Base-by-base conservation (phyloP, 2,113 vertebrate species). In the Ceuthmochares aereus region DNA sequence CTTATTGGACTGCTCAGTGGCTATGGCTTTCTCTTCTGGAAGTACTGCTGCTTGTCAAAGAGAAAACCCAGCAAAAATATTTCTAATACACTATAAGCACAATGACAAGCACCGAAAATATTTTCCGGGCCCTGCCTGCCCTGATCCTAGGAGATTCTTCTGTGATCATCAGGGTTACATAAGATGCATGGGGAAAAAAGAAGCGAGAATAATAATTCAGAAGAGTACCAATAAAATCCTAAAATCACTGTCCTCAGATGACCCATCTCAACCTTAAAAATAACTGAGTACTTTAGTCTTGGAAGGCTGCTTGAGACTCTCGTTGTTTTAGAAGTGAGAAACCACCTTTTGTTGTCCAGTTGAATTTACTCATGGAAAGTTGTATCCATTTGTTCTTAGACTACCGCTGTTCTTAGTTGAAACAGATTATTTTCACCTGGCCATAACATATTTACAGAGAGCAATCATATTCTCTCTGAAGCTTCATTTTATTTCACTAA, bases 61-160 rank as follows among this genome's bases (percentile, higher is more conserved):
- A 91, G 69, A 94, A 96, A 90, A 93, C 68, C 88, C 56, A 73
- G 66, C 90, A 73, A 94, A 93, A 96, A 90, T 37, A 83, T 73
- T 95, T 87, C 55, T 56, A 51, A 64, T 60, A 42, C 23, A 60
- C 12, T 87, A 56, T 32, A 54, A 92, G 80, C 68, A 67, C 85
- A 43, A 49, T 77, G 73, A 95, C 79, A 95, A 81, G 88, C 56
- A 87, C 67, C 64, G 85, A 90, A 93, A 95, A 93, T 72, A 86
- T 86, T 93, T 91, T 84, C 90, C 90, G 90, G 90, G 80, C 45
- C 29, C 67, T 68, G 68, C 62, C 80, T 82, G 54, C 22, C 45
- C 60, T 80, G 32, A 60, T 87, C 27, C 78, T 88, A 81, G 32
- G 76, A 94, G 64, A 92, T 60, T 22, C n/a, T 93, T 94, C 64